Evolutionary conservation across 2,888 invertebrate genomes (phyloP), one percentile per base, ranked within the genome.

Genomic region (Deilephila porcellus): DNA sequence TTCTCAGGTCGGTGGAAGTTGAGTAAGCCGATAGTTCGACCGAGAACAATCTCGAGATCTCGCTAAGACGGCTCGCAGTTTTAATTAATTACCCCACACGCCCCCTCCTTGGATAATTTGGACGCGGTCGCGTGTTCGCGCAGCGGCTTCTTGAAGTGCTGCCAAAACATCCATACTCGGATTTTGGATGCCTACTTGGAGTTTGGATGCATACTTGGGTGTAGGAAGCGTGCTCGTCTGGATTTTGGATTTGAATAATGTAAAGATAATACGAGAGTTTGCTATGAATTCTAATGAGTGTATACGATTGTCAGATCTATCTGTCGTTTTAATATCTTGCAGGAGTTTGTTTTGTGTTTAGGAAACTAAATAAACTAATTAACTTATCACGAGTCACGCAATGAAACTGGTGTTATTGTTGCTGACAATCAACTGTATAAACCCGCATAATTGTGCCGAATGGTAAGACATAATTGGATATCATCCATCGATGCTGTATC

Each of bases 21-120:
- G 81, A 85, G 87, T 84, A 85, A 87, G 86, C 87, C 83, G 87
- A 89, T 90, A 90, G 88, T 87, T 87, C 75, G 81, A 81, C 79
- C 82, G 81, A 79, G 85, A 89, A 90, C 91, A 90, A 91, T 92
- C 87, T 88, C 82, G 85, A 89, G 88, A 89, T 71, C 83, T 84
- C 81, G 84, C 83, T 78, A 81, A 85, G 85, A 83, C 83, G 84
- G 82, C 83, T 84, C 84, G 79, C 78, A 79, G 82, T 85, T 88
- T 90, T 86, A 90, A 90, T 90, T 91, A 84, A 82, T 83, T 83
- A 81, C 82, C 78, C 76, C 77, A 71, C 67, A 72, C 71, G 75
- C 53, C 29, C 29, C 25, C 67, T 63, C 72, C 77, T 78, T 74
- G 56, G 80, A 79, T 82, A 81, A 84, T 81, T 81, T 81, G 82